phyloP scores from a whole-genome alignment of 2,888 invertebrate genomes.

The Plebejus anna region DNA sequence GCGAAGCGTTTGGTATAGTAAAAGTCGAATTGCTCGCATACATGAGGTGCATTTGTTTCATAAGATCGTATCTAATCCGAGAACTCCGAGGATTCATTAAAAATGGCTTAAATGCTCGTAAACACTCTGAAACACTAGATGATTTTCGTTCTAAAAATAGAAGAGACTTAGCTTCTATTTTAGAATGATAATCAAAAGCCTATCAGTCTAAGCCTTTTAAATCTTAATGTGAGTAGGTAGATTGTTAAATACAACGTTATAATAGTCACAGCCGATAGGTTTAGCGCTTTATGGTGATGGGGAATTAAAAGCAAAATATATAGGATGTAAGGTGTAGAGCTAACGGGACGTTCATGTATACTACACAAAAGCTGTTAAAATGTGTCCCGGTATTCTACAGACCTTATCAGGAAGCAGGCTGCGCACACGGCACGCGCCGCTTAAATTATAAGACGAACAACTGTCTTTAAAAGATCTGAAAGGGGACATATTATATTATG shows the following conservation, averaged over 20 bases:
- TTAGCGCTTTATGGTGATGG: constrained; percentile 18
- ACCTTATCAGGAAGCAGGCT: constrained; percentile 35
- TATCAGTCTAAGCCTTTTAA: too few species aligned
- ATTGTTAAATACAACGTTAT: not conserved
- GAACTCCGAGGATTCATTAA: not conserved
- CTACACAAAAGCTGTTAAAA: constrained; percentile 39
- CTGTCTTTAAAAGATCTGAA: constrained; percentile 36
- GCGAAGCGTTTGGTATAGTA: constrained; percentile 18
- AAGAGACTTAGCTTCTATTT: not conserved
- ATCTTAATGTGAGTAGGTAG: not conserved
- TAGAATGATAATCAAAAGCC: too few species aligned
- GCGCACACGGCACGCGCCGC: constrained; percentile 39
- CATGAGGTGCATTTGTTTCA: not conserved
- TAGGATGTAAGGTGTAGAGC: constrained; percentile 33
- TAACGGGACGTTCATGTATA: constrained; percentile 37
- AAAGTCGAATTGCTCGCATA: constrained; percentile 27
- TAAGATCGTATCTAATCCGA: constrained; percentile 20
- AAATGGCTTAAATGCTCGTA: not conserved
- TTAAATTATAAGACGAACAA: constrained; percentile 41
- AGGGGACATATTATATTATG: constrained; percentile 32
- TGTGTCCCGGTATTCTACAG: constrained; percentile 39
- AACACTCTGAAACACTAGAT: not conserved
- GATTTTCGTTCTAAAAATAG: not conserved
- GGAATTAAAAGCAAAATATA: constrained; percentile 31
- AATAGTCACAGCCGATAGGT: not conserved